phyloP scores from a whole-genome alignment of 2,113 vertebrate species.

The Percina caprodes region DNA sequence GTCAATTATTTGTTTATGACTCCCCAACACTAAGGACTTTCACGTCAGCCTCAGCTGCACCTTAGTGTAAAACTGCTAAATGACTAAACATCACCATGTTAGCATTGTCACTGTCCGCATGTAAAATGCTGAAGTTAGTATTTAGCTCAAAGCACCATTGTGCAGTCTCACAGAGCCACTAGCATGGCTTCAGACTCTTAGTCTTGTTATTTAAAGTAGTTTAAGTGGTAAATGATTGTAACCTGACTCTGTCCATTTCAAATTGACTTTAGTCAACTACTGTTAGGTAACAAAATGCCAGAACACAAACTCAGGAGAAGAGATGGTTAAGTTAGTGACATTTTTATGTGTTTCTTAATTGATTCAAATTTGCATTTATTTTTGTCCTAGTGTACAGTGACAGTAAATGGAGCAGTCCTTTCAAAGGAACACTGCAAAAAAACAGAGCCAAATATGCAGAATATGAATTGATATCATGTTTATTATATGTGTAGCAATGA shows the following conservation, averaged over 20 bases:
- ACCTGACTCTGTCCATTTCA: slow-evolving; percentile 54
- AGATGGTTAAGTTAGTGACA: slow-evolving; percentile 8
- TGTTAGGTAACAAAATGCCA: slow-evolving; percentile 64
- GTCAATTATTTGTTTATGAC: too few relatives aligned
- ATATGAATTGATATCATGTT: slow-evolving; percentile 8
- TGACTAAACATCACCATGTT: neutral
- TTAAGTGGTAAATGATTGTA: slow-evolving; percentile 27
- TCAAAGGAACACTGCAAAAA: neutral
- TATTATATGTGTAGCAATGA: slow-evolving; percentile 8
- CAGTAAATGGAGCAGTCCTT: neutral
- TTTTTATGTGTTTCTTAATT: slow-evolving; percentile 9
- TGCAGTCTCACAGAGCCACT: neutral
- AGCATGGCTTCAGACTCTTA: neutral
- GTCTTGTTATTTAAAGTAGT: neutral
- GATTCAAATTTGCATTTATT: neutral
- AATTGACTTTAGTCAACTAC: slow-evolving; percentile 59
- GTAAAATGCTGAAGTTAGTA: neutral
- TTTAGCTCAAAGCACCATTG: neutral
- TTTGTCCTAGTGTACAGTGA: neutral
- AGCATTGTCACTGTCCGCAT: neutral
- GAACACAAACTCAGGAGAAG: slow-evolving; percentile 67
- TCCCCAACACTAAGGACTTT: too few relatives aligned
- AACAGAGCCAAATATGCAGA: too few relatives aligned
- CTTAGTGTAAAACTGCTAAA: neutral
- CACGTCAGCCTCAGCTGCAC: too few relatives aligned